Base-by-base conservation (phyloP, 2,797 vertebrate species). In the Gorsachius magnificus region DNA sequence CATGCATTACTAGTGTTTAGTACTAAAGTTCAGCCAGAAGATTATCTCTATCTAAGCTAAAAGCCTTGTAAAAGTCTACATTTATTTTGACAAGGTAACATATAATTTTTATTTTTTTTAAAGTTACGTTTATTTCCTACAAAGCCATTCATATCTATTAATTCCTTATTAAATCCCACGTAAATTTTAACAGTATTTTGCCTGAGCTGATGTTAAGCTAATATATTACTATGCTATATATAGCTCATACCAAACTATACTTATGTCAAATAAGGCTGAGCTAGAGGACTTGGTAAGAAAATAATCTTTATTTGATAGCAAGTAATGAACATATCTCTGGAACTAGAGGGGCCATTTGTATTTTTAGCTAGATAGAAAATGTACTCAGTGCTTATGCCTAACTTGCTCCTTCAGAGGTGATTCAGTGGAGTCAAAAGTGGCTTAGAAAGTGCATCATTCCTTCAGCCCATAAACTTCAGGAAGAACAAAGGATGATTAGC, bases 291-390 rank as follows among this genome's bases (percentile, higher is more conserved):
- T 71, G 21, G 41, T 78, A 83, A 77, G 71, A 71, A 93, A 92
- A 95, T 85, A 66, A 77, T 91, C 71, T 87, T 76, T 79, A 89
- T 95, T 84, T 87, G 38, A 80, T 93, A 91, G 74, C 33, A 78
- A 71, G 51, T 79, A 60, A 74, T 58, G 72, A 90, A 68, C 6
- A 12, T 75, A 90, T 66, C 56, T 66, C 45, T 92, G 75, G 29
- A 95, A 80, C 64, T 77, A 57, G 54, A 70, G 16, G 41, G 45
- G 5, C 6, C 22, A 63, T 68, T 74, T 51, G 3, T 90, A 61
- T 84, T 95, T 95, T 84, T 58, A 83, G 48, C 26, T 71, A 68
- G 68, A 46, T 45, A 74, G 50, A 83, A 77, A 72, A 82, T 19
- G 14, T 46, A 60, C 31, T 92, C 10, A 0, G 45, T 80, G 24